Evolutionary conservation across 1,140 invertebrate species (phyloP).

Genomic region (Drosophila eugracilis): DNA sequence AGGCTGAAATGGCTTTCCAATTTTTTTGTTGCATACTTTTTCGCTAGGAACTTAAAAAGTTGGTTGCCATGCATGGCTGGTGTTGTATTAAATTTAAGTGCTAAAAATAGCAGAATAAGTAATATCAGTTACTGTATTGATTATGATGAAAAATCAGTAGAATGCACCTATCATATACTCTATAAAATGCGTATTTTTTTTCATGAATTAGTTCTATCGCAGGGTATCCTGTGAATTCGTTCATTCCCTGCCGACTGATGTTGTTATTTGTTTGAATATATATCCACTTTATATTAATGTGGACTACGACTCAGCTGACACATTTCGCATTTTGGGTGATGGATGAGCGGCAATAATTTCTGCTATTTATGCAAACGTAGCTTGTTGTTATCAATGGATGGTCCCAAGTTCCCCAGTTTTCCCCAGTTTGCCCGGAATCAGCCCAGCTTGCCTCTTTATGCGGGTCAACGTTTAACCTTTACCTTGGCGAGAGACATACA

Average conservation of each 20-base stretch:
- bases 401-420: constrained; percentile 1
- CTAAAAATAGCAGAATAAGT: too few species aligned
- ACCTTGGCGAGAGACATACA: constrained; percentile 59
- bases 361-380: constrained; percentile 59
- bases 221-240: background rate
- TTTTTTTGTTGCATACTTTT: constrained; percentile 20
- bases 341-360: constrained; percentile 59
- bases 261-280: constrained; percentile 23
- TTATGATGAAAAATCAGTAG: too few species aligned
- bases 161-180: too few species aligned
- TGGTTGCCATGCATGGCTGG: too few species aligned
- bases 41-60: too few species aligned
- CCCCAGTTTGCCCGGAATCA: background rate
- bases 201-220: background rate
- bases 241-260: background rate
- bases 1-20: constrained; percentile 22
- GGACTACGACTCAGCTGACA: constrained; percentile 37
- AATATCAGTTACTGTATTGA: background rate
- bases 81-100: background rate
- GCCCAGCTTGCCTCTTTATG: constrained; percentile 37
- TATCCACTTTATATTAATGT: constrained; percentile 6
- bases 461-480: constrained; percentile 65
- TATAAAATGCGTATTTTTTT: too few species aligned
- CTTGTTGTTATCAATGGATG: constrained; percentile 51
- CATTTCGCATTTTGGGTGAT: constrained; percentile 54